Evolutionary conservation across 2,888 invertebrate species (phyloP), one percentile per base, ranked within the genome.

Genomic region (Brachyptera risi): DNA sequence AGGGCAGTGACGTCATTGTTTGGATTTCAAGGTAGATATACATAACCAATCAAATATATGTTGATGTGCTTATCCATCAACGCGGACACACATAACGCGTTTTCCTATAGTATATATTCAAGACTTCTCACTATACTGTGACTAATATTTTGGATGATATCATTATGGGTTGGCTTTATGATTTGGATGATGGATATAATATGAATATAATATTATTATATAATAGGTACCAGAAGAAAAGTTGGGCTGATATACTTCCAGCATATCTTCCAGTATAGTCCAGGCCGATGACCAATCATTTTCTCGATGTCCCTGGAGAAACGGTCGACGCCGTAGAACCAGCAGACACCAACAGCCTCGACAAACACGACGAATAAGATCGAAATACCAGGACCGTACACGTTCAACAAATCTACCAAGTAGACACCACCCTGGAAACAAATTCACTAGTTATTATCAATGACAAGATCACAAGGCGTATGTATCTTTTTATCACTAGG

Each of bases 311-410:
- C 92, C 19, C 83, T 78, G 0, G 90, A 87, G 75, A 93, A 91
- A 62, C 87, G 80, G 68, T 87, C 86, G 0, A 89, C 90, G 1
- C 91, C 93, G 72, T 94, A 94, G 69, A 93, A 83, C 92, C 92
- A 94, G 75, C 88, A 90, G 1, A 94, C 90, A 0, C 92, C 93
- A 0, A 91, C 89, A 0, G 92, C 88, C 74, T 94, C 94, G 61
- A 94, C 90, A 72, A 94, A 93, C 44, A 94, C 93, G 67, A 94
- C 91, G 76, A 93, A 93, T 49, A 94, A 78, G 64, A 94, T 90
- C 24, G 94, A 88, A 69, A 92, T 79, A 0, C 91, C 90, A 0
- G 93, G 92, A 0, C 93, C 92, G 73, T 92, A 94, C 21, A 89
- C 87, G 76, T 92, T 93, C 63, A 94, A 79, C 68, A 94, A 82